Base-by-base conservation (phyloP, 2,113 vertebrate species). In the Oplegnathus fasciatus region DNA sequence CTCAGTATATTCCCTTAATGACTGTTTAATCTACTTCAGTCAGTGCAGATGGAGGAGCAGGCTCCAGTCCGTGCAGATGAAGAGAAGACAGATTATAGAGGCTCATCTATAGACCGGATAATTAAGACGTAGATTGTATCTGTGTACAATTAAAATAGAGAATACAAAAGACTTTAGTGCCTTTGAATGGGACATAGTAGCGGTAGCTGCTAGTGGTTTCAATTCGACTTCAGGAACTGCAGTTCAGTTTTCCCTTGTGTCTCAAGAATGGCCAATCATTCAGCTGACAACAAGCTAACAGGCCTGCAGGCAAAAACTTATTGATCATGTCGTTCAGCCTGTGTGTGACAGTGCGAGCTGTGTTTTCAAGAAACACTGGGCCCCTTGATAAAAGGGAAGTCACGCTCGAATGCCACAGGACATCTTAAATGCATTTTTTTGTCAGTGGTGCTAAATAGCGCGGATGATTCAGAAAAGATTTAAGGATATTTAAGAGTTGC, bases 241-340 rank as follows among this genome's bases (percentile, higher is more conserved):
- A 2, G 26, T 44, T 67, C 24, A 71, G 46, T 66, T 78, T 80
- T 67, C 55, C 64, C 62, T 42, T 8, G 42, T 60, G 70, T n/a
- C 42, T 62, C 5, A 18, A n/a, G 42, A 65, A 75, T 26, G 44
- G 30, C 34, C 24, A 78, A 52, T 60, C 82, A 54, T 62, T 9
- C 71, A 17, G 58, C 1, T 57, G 71, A 66, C 44, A 64, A 75
- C 28, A n/a, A 52, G 70, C 55, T 54, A 67, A 61, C 40, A 58
- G 66, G 42, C 68, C 71, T 78, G 50, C 44, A 48, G 68, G 73
- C 40, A 69, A 44, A 80, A 32, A 68, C 34, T 20, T 77, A 86
- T 84, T 28, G 73, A 88, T 80, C 83, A 80, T 6, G 22, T 69
- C 17, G 8, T 37, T 57, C 69, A 55, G 65, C 55, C 78, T 67